Conservation (phyloP, 2,113 vertebrate species). For the Eulemur rufifrons region DNA sequence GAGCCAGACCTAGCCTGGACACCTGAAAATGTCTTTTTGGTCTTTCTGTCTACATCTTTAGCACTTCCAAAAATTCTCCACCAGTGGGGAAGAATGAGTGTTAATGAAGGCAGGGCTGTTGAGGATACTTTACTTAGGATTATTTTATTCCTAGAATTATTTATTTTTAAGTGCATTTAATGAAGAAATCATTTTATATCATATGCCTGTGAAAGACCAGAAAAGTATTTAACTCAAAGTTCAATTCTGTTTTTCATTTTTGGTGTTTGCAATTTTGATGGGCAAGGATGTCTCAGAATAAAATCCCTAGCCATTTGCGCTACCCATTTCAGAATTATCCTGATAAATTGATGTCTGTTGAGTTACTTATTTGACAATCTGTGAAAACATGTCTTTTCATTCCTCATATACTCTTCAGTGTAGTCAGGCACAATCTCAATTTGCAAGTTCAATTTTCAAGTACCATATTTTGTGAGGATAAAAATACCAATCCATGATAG, state of each 20-base stretch:
- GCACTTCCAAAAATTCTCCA: neutral
- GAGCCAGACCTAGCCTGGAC: neutral
- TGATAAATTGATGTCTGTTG: neutral
- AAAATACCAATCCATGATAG: constrained; percentile 41
- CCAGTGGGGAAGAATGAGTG: neutral
- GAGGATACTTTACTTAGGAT: neutral
- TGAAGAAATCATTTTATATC: neutral
- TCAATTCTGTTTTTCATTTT: constrained; percentile 12
- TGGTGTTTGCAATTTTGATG: constrained; percentile 24
- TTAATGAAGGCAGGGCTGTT: neutral
- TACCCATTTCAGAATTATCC: neutral
- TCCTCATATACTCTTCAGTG: neutral
- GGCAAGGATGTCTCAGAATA: neutral
- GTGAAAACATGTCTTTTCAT: constrained; percentile 31
- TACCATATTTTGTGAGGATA: constrained; percentile 24
- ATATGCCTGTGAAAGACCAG: neutral
- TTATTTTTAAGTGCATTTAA: neutral
- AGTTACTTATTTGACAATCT: constrained; percentile 21
- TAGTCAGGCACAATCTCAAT: constrained; percentile 5
- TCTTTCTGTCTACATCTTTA: neutral
- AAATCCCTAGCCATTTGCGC: neutral
- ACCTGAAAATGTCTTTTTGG: neutral
- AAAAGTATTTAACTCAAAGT: neutral
- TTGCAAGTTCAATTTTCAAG: constrained; percentile 48
- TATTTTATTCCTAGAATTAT: constrained; percentile 12